These are phyloP conservation scores for Indicator maculatus DNA, from an alignment of 2,113 vertebrate species.

Conservation along the genomic window DNA sequence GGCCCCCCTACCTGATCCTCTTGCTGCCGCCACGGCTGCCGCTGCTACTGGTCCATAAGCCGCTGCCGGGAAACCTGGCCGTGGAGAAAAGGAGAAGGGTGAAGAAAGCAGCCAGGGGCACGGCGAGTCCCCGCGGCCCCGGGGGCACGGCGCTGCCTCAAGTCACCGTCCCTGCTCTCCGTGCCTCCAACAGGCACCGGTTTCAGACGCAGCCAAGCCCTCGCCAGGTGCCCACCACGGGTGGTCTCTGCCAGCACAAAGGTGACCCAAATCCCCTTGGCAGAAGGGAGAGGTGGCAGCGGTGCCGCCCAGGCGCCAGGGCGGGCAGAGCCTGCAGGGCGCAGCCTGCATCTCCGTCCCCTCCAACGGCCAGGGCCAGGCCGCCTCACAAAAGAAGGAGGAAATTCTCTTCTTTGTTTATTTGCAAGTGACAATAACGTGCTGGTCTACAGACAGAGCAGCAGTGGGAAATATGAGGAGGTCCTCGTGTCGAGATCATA, in stretches of 20 bases:
- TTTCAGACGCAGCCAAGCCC: neutral
- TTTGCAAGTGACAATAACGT: conserved; percentile 56
- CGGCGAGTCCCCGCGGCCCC: neutral
- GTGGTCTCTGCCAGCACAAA: neutral
- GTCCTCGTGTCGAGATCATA: conserved; percentile 27
- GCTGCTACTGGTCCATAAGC: conserved; percentile 97
- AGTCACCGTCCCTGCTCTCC: neutral
- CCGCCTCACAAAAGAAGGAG: neutral
- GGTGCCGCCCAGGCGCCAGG: neutral
- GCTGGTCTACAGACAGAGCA: neutral
- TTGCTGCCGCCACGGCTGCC: conserved; percentile 91
- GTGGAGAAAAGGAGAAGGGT: conserved; percentile 66
- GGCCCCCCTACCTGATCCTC: conserved; percentile 98
- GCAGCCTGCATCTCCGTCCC: neutral
- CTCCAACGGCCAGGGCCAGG: neutral
- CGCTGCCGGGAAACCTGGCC: conserved; percentile 93
- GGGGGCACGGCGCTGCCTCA: neutral
- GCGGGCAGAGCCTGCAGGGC: neutral
- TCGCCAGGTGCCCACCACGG: neutral
- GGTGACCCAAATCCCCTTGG: neutral
- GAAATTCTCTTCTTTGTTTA: neutral
- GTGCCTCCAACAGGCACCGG: accelerated
- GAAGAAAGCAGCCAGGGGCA: conserved; percentile 42
- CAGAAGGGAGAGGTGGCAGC: neutral
- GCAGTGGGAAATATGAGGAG: conserved; percentile 16